These are phyloP conservation scores for Chrosomus eos DNA, from an alignment of 2,797 vertebrate genomes.

Conservation along the genomic window DNA sequence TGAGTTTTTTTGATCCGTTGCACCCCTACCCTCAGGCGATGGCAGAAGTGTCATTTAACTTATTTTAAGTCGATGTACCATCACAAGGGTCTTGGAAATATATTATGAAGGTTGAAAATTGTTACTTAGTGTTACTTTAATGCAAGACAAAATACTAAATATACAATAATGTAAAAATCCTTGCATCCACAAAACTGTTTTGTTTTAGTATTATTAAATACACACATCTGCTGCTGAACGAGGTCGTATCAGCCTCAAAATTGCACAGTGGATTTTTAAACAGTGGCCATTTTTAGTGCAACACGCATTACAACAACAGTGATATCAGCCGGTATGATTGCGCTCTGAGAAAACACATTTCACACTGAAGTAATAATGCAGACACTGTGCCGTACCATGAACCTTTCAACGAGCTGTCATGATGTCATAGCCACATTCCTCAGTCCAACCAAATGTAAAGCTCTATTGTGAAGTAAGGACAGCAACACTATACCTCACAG, in stretches of 20 bases:
- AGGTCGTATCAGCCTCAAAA: background rate
- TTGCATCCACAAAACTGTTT: background rate
- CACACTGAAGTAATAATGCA: background rate
- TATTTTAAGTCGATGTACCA: too few species aligned
- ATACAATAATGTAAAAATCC: background rate
- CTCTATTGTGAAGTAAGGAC: background rate
- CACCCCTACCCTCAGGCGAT: too few species aligned
- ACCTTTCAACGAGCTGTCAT: background rate
- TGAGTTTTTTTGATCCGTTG: too few species aligned
- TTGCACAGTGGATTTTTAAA: too few species aligned
- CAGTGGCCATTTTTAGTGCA: background rate
- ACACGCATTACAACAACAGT: constrained; percentile 10
- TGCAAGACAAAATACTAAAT: background rate
- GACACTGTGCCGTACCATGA: constrained; percentile 4
- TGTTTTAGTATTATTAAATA: background rate
- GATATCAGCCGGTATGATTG: background rate
- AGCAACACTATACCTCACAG: background rate
- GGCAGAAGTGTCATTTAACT: too few species aligned
- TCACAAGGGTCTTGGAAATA: too few species aligned
- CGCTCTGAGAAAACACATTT: background rate
- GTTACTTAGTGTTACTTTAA: too few species aligned
- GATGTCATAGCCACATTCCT: constrained; percentile 34
- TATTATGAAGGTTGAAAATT: too few species aligned
- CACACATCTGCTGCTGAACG: background rate
- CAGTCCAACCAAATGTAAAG: constrained; percentile 16